phyloP scores from a whole-genome alignment of 1,140 invertebrate genomes.

The Papilio machaon region DNA sequence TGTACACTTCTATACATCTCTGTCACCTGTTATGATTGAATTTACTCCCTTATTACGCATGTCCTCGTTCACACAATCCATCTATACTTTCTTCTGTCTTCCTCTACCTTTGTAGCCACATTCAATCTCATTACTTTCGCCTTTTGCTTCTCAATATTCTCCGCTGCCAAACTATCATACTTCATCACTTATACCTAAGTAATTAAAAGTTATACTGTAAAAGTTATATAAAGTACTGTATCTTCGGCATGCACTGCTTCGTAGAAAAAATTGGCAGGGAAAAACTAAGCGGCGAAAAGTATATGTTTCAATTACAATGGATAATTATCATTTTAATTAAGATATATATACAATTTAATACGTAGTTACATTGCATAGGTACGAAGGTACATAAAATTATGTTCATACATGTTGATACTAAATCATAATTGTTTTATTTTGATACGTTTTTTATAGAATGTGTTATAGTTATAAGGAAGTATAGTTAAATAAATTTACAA shows the following conservation, averaged over 20 bases:
- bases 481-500: background rate
- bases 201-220: no score
- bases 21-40: no score
- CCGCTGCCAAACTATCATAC: no score
- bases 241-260: background rate
- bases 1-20: no score
- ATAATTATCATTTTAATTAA: background rate
- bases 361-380: background rate
- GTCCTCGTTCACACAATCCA: no score
- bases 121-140: no score
- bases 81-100: no score
- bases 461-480: background rate
- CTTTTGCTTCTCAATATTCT: no score
- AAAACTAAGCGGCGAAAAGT: background rate
- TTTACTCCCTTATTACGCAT: no score
- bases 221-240: no score
- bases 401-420: background rate
- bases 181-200: no score
- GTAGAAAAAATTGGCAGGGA: background rate
- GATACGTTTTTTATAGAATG: background rate
- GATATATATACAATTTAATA: background rate
- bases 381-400: background rate
- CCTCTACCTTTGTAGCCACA: no score
- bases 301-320: constrained; percentile 9
- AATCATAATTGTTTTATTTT: background rate